Conservation (phyloP, 1,140 invertebrate species). For the Drosophila burlai region DNA sequence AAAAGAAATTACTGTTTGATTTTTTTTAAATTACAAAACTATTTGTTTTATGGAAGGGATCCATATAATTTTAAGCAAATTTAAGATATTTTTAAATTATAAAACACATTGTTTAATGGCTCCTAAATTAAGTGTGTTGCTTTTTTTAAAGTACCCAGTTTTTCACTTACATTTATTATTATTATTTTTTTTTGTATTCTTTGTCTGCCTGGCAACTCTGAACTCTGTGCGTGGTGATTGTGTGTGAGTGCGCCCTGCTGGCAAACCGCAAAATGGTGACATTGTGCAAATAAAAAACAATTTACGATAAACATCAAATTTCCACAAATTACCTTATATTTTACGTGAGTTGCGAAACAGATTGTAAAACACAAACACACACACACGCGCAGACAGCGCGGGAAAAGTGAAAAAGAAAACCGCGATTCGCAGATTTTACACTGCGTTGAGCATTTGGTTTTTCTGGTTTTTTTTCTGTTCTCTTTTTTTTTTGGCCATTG, state of each 20-base stretch:
- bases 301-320: constrained; percentile 85
- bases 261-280: constrained; percentile 81
- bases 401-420: constrained; percentile 60
- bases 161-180: background rate
- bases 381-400: constrained; percentile 34
- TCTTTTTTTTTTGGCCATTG: constrained; percentile 61
- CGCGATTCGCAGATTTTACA: constrained; percentile 77
- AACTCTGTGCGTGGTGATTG: constrained; percentile 14
- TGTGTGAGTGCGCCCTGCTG: constrained; percentile 50
- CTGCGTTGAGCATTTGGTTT: constrained; percentile 72
- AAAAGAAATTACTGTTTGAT: background rate
- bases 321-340: constrained; percentile 85
- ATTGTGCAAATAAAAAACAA: constrained; percentile 85
- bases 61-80: too few relatives aligned
- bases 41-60: too few relatives aligned
- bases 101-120: background rate
- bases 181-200: constrained; percentile 4
- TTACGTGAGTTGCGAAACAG: constrained; percentile 85
- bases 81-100: background rate
- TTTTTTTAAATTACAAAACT: background rate
- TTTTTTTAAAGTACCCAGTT: background rate
- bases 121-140: background rate
- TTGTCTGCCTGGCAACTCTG: constrained; percentile 45
- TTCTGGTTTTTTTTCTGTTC: constrained; percentile 9
- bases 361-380: constrained; percentile 77